Evolutionary conservation across 2,888 invertebrate species (phyloP).

Genomic region (Ennomos fuscantarius): DNA sequence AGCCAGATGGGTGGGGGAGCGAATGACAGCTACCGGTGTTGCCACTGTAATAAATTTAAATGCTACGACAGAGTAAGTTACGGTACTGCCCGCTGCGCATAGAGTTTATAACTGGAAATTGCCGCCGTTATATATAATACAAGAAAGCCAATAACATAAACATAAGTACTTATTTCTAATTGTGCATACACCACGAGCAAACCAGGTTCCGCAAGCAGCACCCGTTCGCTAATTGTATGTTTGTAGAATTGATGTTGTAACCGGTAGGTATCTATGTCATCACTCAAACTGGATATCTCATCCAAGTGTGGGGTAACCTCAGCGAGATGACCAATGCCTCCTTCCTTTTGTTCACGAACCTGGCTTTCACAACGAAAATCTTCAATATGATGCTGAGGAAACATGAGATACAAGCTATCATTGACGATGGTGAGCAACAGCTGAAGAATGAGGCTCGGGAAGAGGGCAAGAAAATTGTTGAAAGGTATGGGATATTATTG

Average conservation of each 20-base stretch:
- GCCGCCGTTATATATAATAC: too few relatives aligned
- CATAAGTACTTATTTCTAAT: too few relatives aligned
- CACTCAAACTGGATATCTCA: constrained; percentile 67
- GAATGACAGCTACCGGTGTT: too few relatives aligned
- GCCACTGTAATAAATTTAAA: too few relatives aligned
- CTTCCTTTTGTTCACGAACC: constrained; percentile 65
- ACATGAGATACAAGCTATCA: constrained; percentile 48
- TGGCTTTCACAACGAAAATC: constrained; percentile 57
- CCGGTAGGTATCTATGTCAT: constrained; percentile 58
- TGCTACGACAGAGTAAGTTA: too few relatives aligned
- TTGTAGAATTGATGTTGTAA: neutral
- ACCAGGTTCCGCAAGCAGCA: too few relatives aligned
- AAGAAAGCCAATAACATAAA: too few relatives aligned
- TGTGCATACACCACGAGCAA: too few relatives aligned
- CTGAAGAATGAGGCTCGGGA: constrained; percentile 44
- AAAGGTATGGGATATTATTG: constrained; percentile 47
- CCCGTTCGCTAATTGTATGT: too few relatives aligned
- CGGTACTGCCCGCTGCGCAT: too few relatives aligned
- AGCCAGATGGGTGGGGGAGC: too few relatives aligned
- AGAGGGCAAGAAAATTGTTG: constrained; percentile 50
- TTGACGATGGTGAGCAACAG: constrained; percentile 50
- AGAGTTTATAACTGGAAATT: too few relatives aligned
- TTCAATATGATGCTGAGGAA: constrained; percentile 52
- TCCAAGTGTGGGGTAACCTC: constrained; percentile 67
- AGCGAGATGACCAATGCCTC: constrained; percentile 62